Base-by-base conservation (phyloP, 1,140 invertebrate genomes). In the Caenorhabditis brenneri region DNA sequence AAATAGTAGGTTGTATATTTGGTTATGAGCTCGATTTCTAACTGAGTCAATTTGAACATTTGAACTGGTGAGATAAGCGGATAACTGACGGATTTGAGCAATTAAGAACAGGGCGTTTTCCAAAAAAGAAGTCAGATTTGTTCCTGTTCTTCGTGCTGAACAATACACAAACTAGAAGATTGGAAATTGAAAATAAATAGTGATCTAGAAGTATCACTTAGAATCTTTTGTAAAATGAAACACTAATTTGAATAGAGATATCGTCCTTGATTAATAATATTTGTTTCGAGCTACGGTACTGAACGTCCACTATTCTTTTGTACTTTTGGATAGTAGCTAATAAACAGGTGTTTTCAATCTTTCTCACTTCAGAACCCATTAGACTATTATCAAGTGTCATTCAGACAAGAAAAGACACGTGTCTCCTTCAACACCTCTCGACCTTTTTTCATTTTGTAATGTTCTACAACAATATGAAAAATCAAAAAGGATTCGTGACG, bases 1-100 rank as follows among this genome's bases (percentile, higher is more conserved):
- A 74, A 74, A 74, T 74, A 74, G 65, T 74, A 24, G 65, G 33
- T 42, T 74, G 19, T 29, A 2, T 74, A 42, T 74, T 74, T 74
- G 65, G n/a, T 10, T 46, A 33, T 65, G 58, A 65, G 58, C 29
- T 12, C 22, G 15, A 33, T 9, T 65, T 65, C 29, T n/a, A 42
- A 12, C 10, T 15, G 29, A 4, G 19, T 42, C n/a, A 31, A 74
- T 46, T 74, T 74, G 65, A 74, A 74, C 65, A 74, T 42, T 74
- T 74, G 65, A 9, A 55, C 24, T 27, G 15, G 22, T n/a, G 9
- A 74, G 33, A 74, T 74, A 42, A 74, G 65, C 36, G 19, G 36
- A 27, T 46, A 31, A 36, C 10, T n/a, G 15, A 33, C 16, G 65
- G 36, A 42, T 24, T 74, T 74, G 27, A 27, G 7, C 27, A 58